Base-by-base conservation (phyloP, 2,888 invertebrate species). In the Crematogaster levior region DNA sequence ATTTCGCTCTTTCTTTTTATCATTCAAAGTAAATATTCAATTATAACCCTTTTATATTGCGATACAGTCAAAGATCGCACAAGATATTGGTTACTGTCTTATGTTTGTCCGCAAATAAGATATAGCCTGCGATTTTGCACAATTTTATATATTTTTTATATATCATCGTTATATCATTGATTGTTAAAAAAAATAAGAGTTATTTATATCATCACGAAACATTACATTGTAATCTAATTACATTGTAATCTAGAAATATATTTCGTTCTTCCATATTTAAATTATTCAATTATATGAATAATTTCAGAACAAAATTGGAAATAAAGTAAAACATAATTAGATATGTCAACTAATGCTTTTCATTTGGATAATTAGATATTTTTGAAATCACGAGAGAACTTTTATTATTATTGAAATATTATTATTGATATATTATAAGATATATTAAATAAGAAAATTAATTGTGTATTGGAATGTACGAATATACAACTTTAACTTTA, bases 11-110 rank as follows among this genome's bases (percentile, higher is more conserved):
- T 30, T 48, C 15, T 37, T 30, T 21, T 56, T 53, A 56, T 77
- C 34, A 18, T 10, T 12, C 18, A 58, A 56, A 79, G 24, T 10
- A 56, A 66, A 79, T 68, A 79, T 79, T 68, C 66, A 66, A 30
- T 56, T 63, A 18, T 73, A 73, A 21, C 30, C 18, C 60, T 74
- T 60, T 60, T 66, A 56, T 34, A 56, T 34, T 56, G 56, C 53
- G 7, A n/a, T 30, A 43, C 27, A 43, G 2, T 51, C 30, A 3
- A 68, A 58, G 43, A 66, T n/a, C n/a, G 61, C 10, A 30, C 21
- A 7, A 77, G 66, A 40, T 34, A 56, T 43, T 24, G 24, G 21
- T 56, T 77, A 43, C 43, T 79, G 30, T 66, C 53, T 66, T 43
- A 43, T 56, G 4, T 56, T 66, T 77, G 43, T 46, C 9, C 6